Base-by-base conservation (phyloP, 2,888 invertebrate genomes). In the Conchocele bisecta region DNA sequence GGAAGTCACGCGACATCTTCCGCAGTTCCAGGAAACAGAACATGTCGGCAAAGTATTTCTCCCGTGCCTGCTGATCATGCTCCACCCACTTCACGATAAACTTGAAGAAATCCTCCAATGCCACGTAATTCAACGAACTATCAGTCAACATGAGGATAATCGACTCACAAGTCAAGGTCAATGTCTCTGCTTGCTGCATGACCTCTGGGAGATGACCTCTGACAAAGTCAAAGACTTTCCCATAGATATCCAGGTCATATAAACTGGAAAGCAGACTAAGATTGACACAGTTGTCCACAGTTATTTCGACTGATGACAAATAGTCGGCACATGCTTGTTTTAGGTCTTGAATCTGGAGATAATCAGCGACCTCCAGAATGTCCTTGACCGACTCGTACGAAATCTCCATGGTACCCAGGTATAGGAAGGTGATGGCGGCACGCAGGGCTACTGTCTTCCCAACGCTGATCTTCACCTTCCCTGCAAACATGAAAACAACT, bases 221-320 rank as follows among this genome's bases (percentile, higher is more conserved):
- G 4, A 86, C 64, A 51, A 67, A 84, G 31, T 82, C 77, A 61
- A 81, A 82, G 22, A 82, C 76, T 39, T 64, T 66, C 28, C 61
- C 68, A 54, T 85, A 86, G 50, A 79, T 63, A 20, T 86, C 84
- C n/a, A 86, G 74, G 66, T 86, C 79, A 73, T 85, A 86, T 39
- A 82, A 65, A 56, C 83, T 85, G 39, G 82, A 80, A 20, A 86
- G 63, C 26, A 85, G 67, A 48, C 83, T 79, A 9, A 85, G 66
- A 41, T 74, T 76, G 13, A 85, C 79, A 68, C 85, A 86, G 58
- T 86, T 86, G 6, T 83, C 72, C 6, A 77, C 41, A 13, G 61
- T 83, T 7, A 86, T 53, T 15, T 77, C 76, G 1, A 80, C 67
- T 4, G 61, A 64, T 22, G 64, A 46, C 7, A 86, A 69, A 59